A percentile compares a stretch with the other conserved stretches of the same genome.
Evolutionary conservation across 2,113 vertebrate genomes (phyloP).

Genomic region (Hemiscyllium ocellatum): DNA sequence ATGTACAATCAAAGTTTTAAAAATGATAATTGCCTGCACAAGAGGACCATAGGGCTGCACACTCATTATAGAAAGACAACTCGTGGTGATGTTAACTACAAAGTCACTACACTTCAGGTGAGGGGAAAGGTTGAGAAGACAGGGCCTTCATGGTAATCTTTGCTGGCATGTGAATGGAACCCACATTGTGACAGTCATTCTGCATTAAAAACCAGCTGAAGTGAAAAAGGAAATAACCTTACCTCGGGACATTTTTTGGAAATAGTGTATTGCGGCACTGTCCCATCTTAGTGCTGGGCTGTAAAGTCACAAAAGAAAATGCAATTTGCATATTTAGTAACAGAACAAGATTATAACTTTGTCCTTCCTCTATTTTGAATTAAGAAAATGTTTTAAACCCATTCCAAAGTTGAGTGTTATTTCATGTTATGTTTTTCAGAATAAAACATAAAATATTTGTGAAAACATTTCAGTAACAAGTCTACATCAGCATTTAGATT

Average conservation of each 20-base stretch:
- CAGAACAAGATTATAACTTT: neutral
- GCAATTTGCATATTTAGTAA: neutral
- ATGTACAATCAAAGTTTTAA: neutral
- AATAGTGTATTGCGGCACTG: slow-evolving; percentile 68
- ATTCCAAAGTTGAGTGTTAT: neutral
- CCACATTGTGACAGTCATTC: too few relatives aligned
- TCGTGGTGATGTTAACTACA: too few relatives aligned
- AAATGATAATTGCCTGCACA: too few relatives aligned
- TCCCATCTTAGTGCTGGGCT: slow-evolving; percentile 77
- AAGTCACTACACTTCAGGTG: too few relatives aligned
- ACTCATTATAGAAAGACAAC: too few relatives aligned
- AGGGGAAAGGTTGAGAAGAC: too few relatives aligned
- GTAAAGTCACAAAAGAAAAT: slow-evolving; percentile 43
- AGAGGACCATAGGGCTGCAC: too few relatives aligned
- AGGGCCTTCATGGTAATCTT: too few relatives aligned
- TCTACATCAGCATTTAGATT: neutral
- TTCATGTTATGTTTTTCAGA: neutral
- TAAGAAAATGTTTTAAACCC: neutral
- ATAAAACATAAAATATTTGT: neutral
- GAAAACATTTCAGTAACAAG: neutral
- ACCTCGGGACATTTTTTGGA: slow-evolving; percentile 73
- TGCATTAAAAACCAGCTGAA: too few relatives aligned
- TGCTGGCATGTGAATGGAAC: too few relatives aligned
- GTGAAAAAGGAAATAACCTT: slow-evolving; percentile 38
- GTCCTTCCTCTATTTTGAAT: too few relatives aligned